Evolutionary conservation across 2,797 vertebrate genomes (phyloP), one percentile per base, ranked within the genome.

Genomic region (Eurystomus glaucurus): DNA sequence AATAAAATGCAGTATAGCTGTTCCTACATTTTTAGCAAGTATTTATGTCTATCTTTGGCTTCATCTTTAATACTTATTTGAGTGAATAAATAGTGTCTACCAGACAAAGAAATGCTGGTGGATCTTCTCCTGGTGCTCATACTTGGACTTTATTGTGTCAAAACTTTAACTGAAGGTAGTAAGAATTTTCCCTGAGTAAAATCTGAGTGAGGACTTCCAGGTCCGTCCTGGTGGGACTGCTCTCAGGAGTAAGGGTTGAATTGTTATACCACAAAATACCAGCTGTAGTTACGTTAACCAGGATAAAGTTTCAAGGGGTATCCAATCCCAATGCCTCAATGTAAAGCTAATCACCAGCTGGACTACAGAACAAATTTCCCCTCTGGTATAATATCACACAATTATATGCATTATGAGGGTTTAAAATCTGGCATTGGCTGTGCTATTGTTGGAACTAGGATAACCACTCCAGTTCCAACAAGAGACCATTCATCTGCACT

Each of bases 291-390:
- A 96, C 95, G 96, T 97, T 97, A 96, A 94, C 93, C 85, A 79
- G 92, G 94, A 95, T 97, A 96, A 91, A 90, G 71, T 97, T 96
- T 96, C 97, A 94, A 93, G 94, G 94, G 93, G 88, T 97, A 97
- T 97, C 91, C 95, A 97, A 86, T 97, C 96, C 94, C 90, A 84
- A 2, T 92, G 80, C 88, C 88, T 97, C 90, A 87, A 96, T 28
- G 85, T 96, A 97, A 97, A 97, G 80, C 94, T 97, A 96, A 97
- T 92, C 95, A 97, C 97, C 97, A 97, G 96, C 94, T 97, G 97
- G 94, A 93, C 93, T 92, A 95, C 81, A 96, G 94, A 97, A 95
- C 90, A 90, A 86, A 95, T 97, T 97, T 97, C 97, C 97, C 95
- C 95, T 96, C 95, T 96, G 90, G 97, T 97, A 90, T 96, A 97